Evolutionary conservation across 2,888 invertebrate genomes (phyloP).

Genomic region (Patella ulyssiponensis): DNA sequence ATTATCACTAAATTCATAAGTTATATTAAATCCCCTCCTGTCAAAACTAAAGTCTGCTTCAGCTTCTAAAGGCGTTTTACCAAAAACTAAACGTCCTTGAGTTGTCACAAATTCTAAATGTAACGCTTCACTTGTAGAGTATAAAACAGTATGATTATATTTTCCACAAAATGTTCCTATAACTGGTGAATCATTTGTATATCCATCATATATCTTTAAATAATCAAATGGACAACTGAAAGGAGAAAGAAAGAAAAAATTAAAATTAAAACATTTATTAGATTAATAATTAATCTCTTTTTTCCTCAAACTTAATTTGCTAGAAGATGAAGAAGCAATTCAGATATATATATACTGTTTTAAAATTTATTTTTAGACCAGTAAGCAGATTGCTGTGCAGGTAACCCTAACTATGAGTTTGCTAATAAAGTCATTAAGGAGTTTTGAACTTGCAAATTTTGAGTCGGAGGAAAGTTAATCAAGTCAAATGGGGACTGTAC

Average conservation of each 20-base stretch:
- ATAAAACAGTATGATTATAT: constrained; percentile 94
- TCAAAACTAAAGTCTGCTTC: constrained; percentile 75
- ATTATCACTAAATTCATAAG: constrained; percentile 98
- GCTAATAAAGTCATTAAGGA: too few species aligned
- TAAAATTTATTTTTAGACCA: too few species aligned
- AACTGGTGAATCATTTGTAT: constrained; percentile 87
- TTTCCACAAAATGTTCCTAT: constrained; percentile 98
- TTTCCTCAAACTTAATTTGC: too few species aligned
- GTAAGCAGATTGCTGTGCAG: too few species aligned
- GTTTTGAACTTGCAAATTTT: too few species aligned
- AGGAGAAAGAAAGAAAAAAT: constrained; percentile 42
- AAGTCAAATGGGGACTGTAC: too few species aligned
- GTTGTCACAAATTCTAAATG: constrained; percentile 91
- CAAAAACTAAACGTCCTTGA: constrained; percentile 80
- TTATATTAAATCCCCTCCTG: constrained; percentile 98
- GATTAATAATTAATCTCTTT: background rate
- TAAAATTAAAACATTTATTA: background rate
- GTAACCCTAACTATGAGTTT: too few species aligned
- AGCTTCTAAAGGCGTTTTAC: constrained; percentile 51
- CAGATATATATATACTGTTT: too few species aligned
- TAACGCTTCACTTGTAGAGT: constrained; percentile 92
- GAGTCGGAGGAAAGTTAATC: too few species aligned
- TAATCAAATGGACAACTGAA: constrained; percentile 98
- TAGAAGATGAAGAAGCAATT: too few species aligned
- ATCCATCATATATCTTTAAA: constrained; percentile 96